Evolutionary conservation across 2,797 vertebrate genomes (phyloP), one percentile per base, ranked within the genome.

Genomic region (Pangasius macronema): DNA sequence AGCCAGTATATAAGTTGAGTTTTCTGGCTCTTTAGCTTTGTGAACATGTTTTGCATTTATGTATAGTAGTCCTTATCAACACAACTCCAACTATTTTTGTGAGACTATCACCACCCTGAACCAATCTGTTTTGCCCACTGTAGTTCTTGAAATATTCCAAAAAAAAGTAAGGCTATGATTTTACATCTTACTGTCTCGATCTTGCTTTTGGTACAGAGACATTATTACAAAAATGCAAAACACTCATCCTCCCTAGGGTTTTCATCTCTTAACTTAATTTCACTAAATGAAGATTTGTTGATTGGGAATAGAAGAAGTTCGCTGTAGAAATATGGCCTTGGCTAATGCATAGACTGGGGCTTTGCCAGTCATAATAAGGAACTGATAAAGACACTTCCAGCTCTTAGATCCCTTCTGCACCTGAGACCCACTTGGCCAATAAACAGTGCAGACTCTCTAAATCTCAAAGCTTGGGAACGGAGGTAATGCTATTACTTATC

Each of bases 301-400:
- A 88, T 80, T 70, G 53, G 13, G 75, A 85, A 88, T 18, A 84
- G 63, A 80, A 36, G 49, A 49, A 22, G 36, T 80, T 68, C 6
- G 55, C 65, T 85, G 83, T 81, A 11, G 49, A 88, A 39, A 65
- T 63, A 86, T 87, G 30, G 70, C 49, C 63, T 87, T 72, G 68
- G 67, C 57, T 65, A 87, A 81, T 73, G 30, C 30, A 33, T n/a
- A 61, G 82, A 82, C 81, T 76, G 49, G 63, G 42, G 24, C 55
- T 88, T 85, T 51, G 42, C 42, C 80, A 87, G 86, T 63, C 46
- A 82, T 55, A n/a, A 57, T 30, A 82, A 63, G 68, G n/a, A 90
- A 77, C 81, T 85, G 82, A 87, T 89, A 88, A 87, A 91, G 90
- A 91, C 85, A 85, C 86, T 88, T 80, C 36, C 36, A 53, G 75